Evolutionary conservation across 2,797 vertebrate species (phyloP), one percentile per base, ranked within the genome.

Genomic region (Valencia hispanica): DNA sequence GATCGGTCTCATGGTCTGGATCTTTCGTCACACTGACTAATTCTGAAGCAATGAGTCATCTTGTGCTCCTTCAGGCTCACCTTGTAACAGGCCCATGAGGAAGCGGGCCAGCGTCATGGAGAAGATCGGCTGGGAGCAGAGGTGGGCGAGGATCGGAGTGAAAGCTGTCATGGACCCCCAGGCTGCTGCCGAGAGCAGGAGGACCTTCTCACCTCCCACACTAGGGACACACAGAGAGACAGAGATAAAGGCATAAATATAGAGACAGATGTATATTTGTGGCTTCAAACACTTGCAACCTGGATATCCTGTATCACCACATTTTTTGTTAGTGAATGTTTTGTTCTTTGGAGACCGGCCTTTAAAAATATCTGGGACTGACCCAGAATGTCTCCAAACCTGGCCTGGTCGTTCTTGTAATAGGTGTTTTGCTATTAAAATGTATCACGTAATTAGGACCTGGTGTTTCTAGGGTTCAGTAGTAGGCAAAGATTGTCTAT

Each of bases 201-300:
- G 95, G 51, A 99, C 95, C 81, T 97, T 99, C 94, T 99, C 98
- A 11, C 98, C 98, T 51, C 98, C 98, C n/a, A 99, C 96, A 83
- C 98, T 99, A 84, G 1, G 70, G 72, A 3, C 18, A 39, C 27
- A 43, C 15, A 45, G 7, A 57, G 36, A 76, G 39, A 79, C n/a
- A 27, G 36, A n/a, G 65, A 65, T 25, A 65, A 39, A 7, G 1
- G 71, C 20, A 68, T 5, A 48, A 15, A 20, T n/a, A 25, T 30
- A 45, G 4, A 34, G 18, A 34, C 18, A 71, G 36, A 72, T 12
- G 39, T 34, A 30, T 2, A 12, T 30, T 27, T 47, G 30, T 14
- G 11, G 20, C 22, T 50, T 30, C 36, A 7, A 47, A 30, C 10
- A 6, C 30, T 15, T 14, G 15, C 12, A 61, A 41, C 48, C 9